Conservation (phyloP, 1,140 invertebrate species). For the Lucilia cuprina region DNA sequence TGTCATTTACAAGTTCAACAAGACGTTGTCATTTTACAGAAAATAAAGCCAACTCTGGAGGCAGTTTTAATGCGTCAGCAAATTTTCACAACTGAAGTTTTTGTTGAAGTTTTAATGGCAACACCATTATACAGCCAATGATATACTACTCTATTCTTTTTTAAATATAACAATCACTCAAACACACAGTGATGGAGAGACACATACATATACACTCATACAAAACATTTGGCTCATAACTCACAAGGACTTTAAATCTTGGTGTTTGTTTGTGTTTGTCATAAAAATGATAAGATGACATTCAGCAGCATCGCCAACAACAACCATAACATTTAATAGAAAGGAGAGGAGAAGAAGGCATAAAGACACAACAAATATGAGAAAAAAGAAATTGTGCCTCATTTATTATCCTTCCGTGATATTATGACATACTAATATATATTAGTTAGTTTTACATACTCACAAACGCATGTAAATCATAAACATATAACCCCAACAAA, state of each 20-base stretch:
- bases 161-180: not conserved
- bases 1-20: not conserved
- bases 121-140: slow-evolving; percentile 28
- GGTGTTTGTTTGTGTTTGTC: not conserved
- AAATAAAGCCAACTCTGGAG: slow-evolving; percentile 27
- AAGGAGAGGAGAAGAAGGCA: not conserved
- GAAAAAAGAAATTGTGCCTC: slow-evolving; percentile 16
- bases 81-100: slow-evolving; percentile 32
- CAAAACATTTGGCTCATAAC: not conserved
- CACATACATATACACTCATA: not conserved
- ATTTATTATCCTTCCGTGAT: slow-evolving; percentile 31
- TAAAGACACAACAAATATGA: not conserved
- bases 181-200: not conserved
- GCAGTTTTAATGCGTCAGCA: slow-evolving; percentile 28
- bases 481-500: too few relatives aligned
- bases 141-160: not conserved
- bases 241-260: not conserved
- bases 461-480: not conserved
- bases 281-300: slow-evolving; percentile 29
- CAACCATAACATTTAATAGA: too few relatives aligned
- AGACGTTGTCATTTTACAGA: slow-evolving; percentile 13
- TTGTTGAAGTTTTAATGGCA: slow-evolving; percentile 32
- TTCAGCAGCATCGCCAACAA: not conserved
- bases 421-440: slow-evolving; percentile 20
- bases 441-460: too few relatives aligned